A percentile compares a stretch with the other conserved stretches of the same genome.
Evolutionary conservation across 2,113 vertebrate genomes (phyloP).

Genomic region (Seriola dumerili): DNA sequence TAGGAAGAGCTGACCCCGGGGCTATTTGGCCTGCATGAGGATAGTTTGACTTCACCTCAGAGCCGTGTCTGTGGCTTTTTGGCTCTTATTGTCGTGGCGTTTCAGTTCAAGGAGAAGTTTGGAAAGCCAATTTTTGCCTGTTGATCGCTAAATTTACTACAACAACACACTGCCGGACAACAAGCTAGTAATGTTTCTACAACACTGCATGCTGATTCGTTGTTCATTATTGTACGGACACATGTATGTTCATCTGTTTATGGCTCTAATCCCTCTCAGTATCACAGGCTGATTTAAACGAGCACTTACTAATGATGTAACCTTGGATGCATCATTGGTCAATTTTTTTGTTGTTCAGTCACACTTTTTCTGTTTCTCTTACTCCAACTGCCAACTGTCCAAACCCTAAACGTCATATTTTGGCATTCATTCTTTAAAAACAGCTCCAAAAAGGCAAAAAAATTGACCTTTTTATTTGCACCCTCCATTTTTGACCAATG

Average conservation of each 20-base stretch:
- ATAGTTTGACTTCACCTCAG: slow-evolving; percentile 64
- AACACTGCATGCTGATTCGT: background rate
- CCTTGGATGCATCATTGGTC: background rate
- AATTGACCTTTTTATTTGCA: background rate
- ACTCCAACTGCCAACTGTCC: background rate
- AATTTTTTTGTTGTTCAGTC: background rate
- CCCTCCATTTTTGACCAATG: background rate
- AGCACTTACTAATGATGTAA: background rate
- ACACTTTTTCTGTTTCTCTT: background rate
- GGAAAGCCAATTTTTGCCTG: slow-evolving; percentile 46
- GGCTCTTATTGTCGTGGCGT: slow-evolving; percentile 58
- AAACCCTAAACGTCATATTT: background rate
- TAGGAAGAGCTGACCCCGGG: slow-evolving; percentile 39
- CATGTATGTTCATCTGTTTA: slow-evolving; percentile 17
- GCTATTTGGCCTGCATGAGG: slow-evolving; percentile 54
- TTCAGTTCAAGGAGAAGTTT: slow-evolving; percentile 60
- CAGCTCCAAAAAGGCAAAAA: background rate
- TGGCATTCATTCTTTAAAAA: background rate
- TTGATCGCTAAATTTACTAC: slow-evolving; percentile 21
- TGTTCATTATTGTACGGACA: background rate
- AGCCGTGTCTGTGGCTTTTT: slow-evolving; percentile 61
- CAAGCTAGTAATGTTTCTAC: background rate
- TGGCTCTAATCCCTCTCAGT: slow-evolving; percentile 9
- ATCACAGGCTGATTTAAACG: slow-evolving; percentile 12
- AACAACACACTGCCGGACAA: slow-evolving; percentile 18